Percentiles rank a stretch among this genome's conserved stretches.
Evolutionary conservation across 2,113 vertebrate genomes (phyloP).

Genomic region (Otolemur garnettii): DNA sequence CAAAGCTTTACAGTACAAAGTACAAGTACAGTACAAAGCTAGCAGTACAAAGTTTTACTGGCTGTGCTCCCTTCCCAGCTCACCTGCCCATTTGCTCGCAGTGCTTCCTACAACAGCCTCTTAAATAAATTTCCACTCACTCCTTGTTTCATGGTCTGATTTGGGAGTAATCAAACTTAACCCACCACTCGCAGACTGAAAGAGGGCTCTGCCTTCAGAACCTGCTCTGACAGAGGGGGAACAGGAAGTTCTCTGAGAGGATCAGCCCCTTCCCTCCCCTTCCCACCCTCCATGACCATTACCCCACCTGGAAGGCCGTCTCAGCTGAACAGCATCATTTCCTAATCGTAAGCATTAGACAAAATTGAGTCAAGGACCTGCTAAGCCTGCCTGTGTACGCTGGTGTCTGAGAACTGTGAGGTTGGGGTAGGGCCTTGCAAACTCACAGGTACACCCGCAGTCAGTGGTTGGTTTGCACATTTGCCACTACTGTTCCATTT

Average conservation of each 20-base stretch:
- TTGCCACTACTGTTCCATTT: not conserved
- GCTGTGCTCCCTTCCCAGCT: not conserved
- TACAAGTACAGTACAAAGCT: too few relatives aligned
- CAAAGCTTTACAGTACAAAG: too few relatives aligned
- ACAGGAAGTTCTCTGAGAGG: too few relatives aligned
- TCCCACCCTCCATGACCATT: not conserved
- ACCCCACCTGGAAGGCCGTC: not conserved
- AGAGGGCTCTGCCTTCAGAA: not conserved
- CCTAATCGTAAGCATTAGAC: not conserved
- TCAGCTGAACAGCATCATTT: not conserved
- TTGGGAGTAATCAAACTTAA: not conserved
- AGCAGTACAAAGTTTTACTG: not conserved
- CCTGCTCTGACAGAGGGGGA: not conserved
- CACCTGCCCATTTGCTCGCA: too few relatives aligned
- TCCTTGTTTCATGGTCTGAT: not conserved
- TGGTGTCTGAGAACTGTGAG: not conserved
- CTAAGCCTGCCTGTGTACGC: not conserved
- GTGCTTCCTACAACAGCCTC: not conserved
- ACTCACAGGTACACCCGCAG: not conserved
- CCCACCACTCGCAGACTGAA: too few relatives aligned
- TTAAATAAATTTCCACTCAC: not conserved
- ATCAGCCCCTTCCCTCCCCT: not conserved
- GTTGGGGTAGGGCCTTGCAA: not conserved
- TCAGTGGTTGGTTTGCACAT: not conserved
- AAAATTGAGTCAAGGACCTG: not conserved